Conservation (phyloP, 1,140 invertebrate genomes). For the Drosophila grimshawi region DNA sequence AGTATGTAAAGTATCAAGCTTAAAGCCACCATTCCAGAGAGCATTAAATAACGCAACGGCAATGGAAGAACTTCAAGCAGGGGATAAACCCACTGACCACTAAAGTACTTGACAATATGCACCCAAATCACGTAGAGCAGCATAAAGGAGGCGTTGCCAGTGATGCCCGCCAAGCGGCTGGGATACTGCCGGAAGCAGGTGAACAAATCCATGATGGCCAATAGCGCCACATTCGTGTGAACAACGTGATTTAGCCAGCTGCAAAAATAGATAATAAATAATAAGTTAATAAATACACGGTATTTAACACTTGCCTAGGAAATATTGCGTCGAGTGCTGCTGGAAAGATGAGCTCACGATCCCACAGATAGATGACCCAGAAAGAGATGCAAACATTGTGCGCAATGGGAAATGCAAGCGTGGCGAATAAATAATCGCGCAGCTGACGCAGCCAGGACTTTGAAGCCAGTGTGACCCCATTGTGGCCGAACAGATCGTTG, state of each 20-base stretch:
- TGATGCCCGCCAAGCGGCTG: slow-evolving; percentile 58
- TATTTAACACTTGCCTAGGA: slow-evolving; percentile 52
- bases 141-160: slow-evolving; percentile 64
- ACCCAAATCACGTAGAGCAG: slow-evolving; percentile 76
- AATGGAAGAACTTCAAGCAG: slow-evolving; percentile 62
- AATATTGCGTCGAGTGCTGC: slow-evolving; percentile 66
- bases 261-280: slow-evolving; percentile 6
- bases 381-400: slow-evolving; percentile 73
- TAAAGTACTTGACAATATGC: slow-evolving; percentile 73
- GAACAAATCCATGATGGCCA: slow-evolving; percentile 74
- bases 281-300: background rate
- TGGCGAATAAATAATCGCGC: slow-evolving; percentile 69
- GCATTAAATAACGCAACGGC: slow-evolving; percentile 66
- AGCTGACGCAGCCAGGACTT: slow-evolving; percentile 52
- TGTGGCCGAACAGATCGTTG: slow-evolving; percentile 67
- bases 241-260: slow-evolving; percentile 81
- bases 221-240: slow-evolving; percentile 72
- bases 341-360: slow-evolving; percentile 79
- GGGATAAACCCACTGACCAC: slow-evolving; percentile 75
- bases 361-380: slow-evolving; percentile 73
- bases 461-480: slow-evolving; percentile 34
- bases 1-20: slow-evolving; percentile 68
- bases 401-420: slow-evolving; percentile 75
- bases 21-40: slow-evolving; percentile 58
- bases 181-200: slow-evolving; percentile 75